Conservation (phyloP, 2,888 invertebrate genomes). For the Volucella inflata region DNA sequence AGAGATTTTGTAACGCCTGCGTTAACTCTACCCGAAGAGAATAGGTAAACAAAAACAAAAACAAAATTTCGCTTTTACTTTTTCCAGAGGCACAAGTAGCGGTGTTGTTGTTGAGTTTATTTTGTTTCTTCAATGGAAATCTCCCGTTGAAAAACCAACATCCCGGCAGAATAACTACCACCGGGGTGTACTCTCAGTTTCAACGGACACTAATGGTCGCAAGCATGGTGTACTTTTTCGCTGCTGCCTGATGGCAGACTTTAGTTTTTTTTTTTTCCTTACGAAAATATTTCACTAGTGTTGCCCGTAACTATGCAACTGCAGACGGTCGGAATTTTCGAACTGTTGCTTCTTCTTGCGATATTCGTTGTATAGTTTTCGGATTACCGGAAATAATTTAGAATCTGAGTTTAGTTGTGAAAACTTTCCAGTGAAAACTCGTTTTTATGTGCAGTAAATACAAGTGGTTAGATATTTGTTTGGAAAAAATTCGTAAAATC, state of each 20-base stretch:
- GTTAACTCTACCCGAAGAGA: background rate
- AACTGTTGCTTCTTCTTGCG: slow-evolving; percentile 52
- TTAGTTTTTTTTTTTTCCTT: slow-evolving; percentile 46
- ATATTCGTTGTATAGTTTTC: slow-evolving; percentile 48
- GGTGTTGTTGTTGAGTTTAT: slow-evolving; percentile 56
- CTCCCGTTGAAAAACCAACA: slow-evolving; percentile 11
- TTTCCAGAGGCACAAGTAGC: slow-evolving; percentile 21
- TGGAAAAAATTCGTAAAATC: too few relatives aligned
- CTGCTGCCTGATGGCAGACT: slow-evolving; percentile 46
- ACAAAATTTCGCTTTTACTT: slow-evolving; percentile 68
- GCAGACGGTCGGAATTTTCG: slow-evolving; percentile 18
- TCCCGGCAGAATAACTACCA: slow-evolving; percentile 30
- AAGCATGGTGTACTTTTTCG: slow-evolving; percentile 32
- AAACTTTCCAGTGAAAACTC: background rate
- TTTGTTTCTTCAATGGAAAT: background rate
- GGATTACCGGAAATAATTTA: slow-evolving; percentile 13
- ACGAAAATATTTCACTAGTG: background rate
- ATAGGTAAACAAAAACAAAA: slow-evolving; percentile 64
- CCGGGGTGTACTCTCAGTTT: slow-evolving; percentile 58
- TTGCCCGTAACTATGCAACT: slow-evolving; percentile 60
- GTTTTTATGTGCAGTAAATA: background rate
- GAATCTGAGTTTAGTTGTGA: background rate
- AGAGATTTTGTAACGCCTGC: background rate
- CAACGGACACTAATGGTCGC: slow-evolving; percentile 60
- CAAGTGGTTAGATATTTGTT: too few relatives aligned